A percentile compares a stretch with the other conserved stretches of the same genome.
Evolutionary conservation across 2,888 invertebrate species (phyloP).

Genomic region (Epiblema foenella): DNA sequence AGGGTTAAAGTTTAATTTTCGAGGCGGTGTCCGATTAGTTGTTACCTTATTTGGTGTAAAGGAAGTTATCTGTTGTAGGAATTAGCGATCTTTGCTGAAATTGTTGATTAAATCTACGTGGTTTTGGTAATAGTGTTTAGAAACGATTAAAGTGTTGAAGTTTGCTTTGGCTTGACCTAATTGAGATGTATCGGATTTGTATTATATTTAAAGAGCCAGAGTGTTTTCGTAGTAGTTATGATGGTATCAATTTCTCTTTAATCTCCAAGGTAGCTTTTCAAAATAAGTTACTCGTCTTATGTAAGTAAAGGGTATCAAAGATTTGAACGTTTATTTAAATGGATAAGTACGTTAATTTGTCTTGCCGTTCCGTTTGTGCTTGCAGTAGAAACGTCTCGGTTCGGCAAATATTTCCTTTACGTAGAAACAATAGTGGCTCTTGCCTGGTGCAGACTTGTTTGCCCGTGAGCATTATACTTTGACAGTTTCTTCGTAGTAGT

Average conservation of each 20-base stretch:
- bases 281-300: neutral
- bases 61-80: conserved; percentile 67
- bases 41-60: conserved; percentile 52
- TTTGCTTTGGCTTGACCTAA: conserved; percentile 55
- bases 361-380: conserved; percentile 57
- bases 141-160: conserved; percentile 70
- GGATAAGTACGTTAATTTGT: conserved; percentile 63
- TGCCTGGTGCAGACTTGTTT: conserved; percentile 53
- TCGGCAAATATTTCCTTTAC: conserved; percentile 61
- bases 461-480: conserved; percentile 49
- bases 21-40: conserved; percentile 47
- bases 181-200: conserved; percentile 46
- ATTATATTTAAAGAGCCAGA: conserved; percentile 2
- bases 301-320: conserved; percentile 45
- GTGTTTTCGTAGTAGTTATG: neutral
- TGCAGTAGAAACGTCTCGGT: conserved; percentile 55
- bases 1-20: conserved; percentile 51
- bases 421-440: conserved; percentile 57
- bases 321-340: conserved; percentile 55
- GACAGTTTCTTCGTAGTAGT: conserved; percentile 19
- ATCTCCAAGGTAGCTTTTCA: neutral
- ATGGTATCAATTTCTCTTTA: neutral
- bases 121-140: conserved; percentile 76
- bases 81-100: conserved; percentile 73
- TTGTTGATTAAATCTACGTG: conserved; percentile 75